Evolutionary conservation across 2,888 invertebrate species (phyloP).

Genomic region (Autographa gamma): DNA sequence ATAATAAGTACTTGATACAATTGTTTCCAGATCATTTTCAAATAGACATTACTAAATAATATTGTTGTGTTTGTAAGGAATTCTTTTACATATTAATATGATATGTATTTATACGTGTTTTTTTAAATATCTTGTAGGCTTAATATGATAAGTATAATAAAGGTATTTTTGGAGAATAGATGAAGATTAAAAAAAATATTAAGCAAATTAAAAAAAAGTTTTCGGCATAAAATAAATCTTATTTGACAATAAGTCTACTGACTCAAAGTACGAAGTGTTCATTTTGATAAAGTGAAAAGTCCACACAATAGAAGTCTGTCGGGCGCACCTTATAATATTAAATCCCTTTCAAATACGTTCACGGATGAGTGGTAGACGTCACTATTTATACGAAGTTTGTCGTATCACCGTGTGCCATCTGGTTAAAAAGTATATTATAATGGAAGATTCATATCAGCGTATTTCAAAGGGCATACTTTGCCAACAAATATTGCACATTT

Average conservation of each 20-base stretch:
- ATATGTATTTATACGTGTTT: not conserved
- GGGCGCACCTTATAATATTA: slow-evolving; percentile 5
- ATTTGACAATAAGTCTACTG: not conserved
- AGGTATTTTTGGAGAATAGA: too few species aligned
- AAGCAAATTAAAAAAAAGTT: not conserved
- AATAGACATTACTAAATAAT: slow-evolving; percentile 13
- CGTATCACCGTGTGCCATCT: not conserved
- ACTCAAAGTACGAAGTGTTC: not conserved
- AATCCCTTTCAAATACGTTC: slow-evolving; percentile 4
- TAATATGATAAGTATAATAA: not conserved
- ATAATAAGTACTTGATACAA: slow-evolving; percentile 52
- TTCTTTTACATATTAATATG: not conserved
- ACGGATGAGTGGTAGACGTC: slow-evolving; percentile 5
- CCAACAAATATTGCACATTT: slow-evolving; percentile 12
- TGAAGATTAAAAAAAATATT: not conserved
- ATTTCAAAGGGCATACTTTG: slow-evolving; percentile 19
- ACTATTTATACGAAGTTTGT: not conserved
- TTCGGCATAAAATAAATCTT: not conserved
- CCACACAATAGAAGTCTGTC: not conserved
- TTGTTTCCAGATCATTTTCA: slow-evolving; percentile 53
- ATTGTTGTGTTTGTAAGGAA: not conserved
- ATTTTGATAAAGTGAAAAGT: not conserved
- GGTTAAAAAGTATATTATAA: slow-evolving; percentile 7
- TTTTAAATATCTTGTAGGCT: not conserved
- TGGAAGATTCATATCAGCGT: slow-evolving; percentile 9